These are phyloP conservation scores for Drosophila bifasciata DNA, from an alignment of 1,140 invertebrate species.

Conservation along the genomic window DNA sequence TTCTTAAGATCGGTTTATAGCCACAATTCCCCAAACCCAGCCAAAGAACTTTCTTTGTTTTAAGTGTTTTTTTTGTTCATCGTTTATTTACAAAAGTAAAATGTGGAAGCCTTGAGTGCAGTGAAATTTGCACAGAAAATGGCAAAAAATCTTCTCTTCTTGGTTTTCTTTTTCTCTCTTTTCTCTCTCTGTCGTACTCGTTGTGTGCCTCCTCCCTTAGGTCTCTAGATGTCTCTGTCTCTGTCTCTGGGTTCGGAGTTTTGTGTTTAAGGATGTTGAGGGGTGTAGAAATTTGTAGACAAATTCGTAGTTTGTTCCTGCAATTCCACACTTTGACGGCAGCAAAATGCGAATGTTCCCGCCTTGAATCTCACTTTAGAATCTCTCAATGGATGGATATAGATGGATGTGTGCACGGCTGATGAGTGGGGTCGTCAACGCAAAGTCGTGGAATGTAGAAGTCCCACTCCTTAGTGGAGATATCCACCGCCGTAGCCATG, in stretches of 20 bases:
- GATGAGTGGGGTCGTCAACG: constrained; percentile 53
- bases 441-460: background rate
- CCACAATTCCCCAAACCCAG: background rate
- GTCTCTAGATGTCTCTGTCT: constrained; percentile 47
- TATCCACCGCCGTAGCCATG: constrained; percentile 60
- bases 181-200: constrained; percentile 35
- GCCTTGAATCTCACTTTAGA: constrained; percentile 34
- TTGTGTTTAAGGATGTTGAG: constrained; percentile 2
- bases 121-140: constrained; percentile 41
- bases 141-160: constrained; percentile 57
- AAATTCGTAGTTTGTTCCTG: constrained; percentile 11
- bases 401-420: constrained; percentile 6
- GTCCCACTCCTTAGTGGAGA: constrained; percentile 59
- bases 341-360: constrained; percentile 57
- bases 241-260: constrained; percentile 26
- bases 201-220: constrained; percentile 22
- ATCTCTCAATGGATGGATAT: constrained; percentile 22
- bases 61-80: constrained; percentile 40
- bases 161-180: constrained; percentile 27
- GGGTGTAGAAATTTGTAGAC: constrained; percentile 42
- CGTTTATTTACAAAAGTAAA: constrained; percentile 63
- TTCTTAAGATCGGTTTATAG: too few relatives aligned
- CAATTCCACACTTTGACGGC: constrained; percentile 61
- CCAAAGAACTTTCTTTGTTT: constrained; percentile 19
- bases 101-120: constrained; percentile 58